These are phyloP conservation scores for Pristionchus mayeri DNA, from an alignment of 2,888 invertebrate species.

Conservation along the genomic window DNA sequence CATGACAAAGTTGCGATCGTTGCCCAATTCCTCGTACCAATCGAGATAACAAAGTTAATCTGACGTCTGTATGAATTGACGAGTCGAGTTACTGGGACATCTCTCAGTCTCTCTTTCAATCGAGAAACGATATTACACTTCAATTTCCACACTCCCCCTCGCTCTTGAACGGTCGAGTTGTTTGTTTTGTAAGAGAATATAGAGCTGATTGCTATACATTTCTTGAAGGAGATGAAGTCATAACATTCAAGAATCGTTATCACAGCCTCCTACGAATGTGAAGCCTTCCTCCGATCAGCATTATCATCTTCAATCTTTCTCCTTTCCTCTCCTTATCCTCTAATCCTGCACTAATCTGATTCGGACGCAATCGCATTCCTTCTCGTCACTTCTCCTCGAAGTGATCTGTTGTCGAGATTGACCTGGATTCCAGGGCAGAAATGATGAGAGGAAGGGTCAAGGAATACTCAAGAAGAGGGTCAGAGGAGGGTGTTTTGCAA, in stretches of 20 bases:
- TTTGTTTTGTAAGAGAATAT: no score
- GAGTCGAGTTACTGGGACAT: neutral
- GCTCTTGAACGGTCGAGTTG: no score
- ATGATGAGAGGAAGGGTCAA: neutral
- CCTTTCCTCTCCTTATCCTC: neutral
- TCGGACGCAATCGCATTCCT: conserved; percentile 37
- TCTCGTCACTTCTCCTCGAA: neutral
- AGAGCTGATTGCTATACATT: no score
- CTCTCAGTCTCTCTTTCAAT: neutral
- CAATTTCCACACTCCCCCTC: no score
- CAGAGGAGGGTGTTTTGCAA: no score
- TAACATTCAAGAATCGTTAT: no score
- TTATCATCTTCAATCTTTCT: no score
- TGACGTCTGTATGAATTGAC: neutral
- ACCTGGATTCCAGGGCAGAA: neutral
- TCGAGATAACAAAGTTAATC: no score
- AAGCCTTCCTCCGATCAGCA: no score
- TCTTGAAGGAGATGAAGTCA: no score
- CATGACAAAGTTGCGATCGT: neutral
- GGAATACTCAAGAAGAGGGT: neutral
- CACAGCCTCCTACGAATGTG: no score
- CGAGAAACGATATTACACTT: no score
- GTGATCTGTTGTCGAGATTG: neutral
- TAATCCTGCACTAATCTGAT: conserved; percentile 31
- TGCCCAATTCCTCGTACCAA: neutral